Evolutionary conservation across 2,797 vertebrate species (phyloP).

Genomic region (Euphonia xanthogaster): DNA sequence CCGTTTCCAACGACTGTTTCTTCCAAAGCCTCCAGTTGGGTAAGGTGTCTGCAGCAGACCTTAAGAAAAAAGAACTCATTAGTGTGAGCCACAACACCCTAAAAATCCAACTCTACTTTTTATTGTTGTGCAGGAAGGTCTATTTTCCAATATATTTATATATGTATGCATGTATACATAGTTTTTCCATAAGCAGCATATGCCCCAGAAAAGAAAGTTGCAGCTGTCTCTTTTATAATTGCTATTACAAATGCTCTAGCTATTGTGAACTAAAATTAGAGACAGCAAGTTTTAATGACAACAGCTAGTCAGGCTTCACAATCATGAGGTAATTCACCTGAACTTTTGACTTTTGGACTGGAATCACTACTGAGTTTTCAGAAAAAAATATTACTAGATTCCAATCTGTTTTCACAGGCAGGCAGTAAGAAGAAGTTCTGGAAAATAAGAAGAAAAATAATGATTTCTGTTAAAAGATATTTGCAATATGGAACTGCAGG

Average conservation of each 20-base stretch:
- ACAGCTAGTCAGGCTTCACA: not conserved
- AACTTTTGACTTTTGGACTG: constrained; percentile 3
- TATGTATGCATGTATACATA: not conserved
- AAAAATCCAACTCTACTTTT: not conserved
- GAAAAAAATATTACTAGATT: not conserved
- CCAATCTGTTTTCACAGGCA: not conserved
- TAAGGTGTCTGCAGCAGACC: not conserved
- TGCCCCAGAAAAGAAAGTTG: not conserved
- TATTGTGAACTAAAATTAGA: constrained; percentile 26
- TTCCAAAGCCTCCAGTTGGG: not conserved
- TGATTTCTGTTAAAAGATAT: not conserved
- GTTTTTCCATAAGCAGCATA: not conserved
- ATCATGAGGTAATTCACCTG: not conserved
- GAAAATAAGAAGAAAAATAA: not conserved
- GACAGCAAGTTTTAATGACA: not conserved
- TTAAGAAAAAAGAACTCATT: not conserved
- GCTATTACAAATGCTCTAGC: not conserved
- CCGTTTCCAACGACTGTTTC: not conserved
- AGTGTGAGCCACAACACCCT: not conserved
- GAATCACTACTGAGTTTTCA: not conserved
- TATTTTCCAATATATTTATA: not conserved
- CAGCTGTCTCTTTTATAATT: not conserved
- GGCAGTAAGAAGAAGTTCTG: not conserved
- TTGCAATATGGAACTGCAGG: not conserved
- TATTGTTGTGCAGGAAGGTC: not conserved